These are phyloP conservation scores for Anguilla rostrata DNA, from an alignment of 2,113 vertebrate species.

Conservation along the genomic window DNA sequence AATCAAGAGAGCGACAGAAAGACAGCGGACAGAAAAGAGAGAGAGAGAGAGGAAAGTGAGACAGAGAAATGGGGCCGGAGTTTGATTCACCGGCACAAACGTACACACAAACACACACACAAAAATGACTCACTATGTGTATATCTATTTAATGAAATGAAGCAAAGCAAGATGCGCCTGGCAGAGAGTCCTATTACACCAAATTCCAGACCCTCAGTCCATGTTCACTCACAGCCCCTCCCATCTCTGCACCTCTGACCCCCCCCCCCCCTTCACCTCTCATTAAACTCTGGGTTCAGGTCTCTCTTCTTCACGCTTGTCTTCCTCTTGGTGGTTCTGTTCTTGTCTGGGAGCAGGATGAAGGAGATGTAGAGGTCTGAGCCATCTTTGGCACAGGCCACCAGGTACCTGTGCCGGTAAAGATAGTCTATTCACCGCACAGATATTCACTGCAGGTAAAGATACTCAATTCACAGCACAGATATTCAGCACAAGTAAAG, in stretches of 20 bases:
- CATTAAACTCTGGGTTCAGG: slow-evolving; percentile 82
- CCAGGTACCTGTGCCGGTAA: slow-evolving; percentile 67
- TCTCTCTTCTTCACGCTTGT: slow-evolving; percentile 81
- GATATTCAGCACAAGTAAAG: too few relatives aligned
- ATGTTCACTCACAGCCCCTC: background rate
- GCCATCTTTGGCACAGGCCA: slow-evolving; percentile 70
- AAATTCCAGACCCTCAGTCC: background rate
- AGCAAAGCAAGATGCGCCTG: too few relatives aligned
- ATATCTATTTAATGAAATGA: background rate
- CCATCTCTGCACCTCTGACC: too few relatives aligned
- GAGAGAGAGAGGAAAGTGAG: background rate
- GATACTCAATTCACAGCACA: too few relatives aligned
- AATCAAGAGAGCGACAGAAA: background rate
- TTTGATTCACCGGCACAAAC: background rate
- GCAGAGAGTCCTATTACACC: background rate
- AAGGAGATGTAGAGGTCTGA: slow-evolving; percentile 84
- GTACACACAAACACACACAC: background rate
- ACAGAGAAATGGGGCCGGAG: background rate
- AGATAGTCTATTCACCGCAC: background rate
- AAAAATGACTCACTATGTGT: background rate
- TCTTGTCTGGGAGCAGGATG: slow-evolving; percentile 84
- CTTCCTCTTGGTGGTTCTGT: slow-evolving; percentile 81
- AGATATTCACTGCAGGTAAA: background rate
- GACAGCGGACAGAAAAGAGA: background rate
- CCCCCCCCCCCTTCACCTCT: slow-evolving; percentile 63